Percentiles rank a stretch among this genome's conserved stretches.
These are phyloP conservation scores for Acropternis orthonyx DNA, from an alignment of 2,797 vertebrate species.

Conservation along the genomic window DNA sequence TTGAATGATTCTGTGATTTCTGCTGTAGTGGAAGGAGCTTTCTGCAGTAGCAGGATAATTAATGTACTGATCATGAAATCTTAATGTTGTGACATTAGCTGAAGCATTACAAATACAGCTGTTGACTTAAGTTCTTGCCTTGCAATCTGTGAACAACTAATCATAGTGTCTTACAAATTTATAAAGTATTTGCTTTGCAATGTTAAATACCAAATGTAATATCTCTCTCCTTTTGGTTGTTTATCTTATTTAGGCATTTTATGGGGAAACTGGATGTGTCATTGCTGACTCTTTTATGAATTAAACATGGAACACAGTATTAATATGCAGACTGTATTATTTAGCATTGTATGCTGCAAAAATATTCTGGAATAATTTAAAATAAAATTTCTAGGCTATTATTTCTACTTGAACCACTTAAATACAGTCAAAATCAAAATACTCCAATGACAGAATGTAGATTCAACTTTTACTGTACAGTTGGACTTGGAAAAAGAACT, in stretches of 20 bases:
- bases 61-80: background rate
- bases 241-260: background rate
- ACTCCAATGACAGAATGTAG: background rate
- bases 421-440: background rate
- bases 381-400: background rate
- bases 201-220: background rate
- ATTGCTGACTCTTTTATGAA: background rate
- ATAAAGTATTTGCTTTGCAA: background rate
- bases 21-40: background rate
- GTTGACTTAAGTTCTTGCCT: background rate
- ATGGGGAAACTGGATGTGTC: background rate
- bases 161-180: background rate
- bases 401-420: background rate
- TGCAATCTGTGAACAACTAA: background rate
- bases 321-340: background rate
- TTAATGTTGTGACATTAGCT: slow-evolving; percentile 10
- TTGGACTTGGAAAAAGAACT: background rate
- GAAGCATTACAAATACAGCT: slow-evolving; percentile 14
- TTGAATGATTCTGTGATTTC: background rate
- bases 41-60: background rate
- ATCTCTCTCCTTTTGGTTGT: background rate
- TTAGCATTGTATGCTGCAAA: background rate
- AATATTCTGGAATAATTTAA: background rate
- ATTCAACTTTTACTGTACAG: background rate
- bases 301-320: background rate